Conservation (phyloP, 2,113 vertebrate genomes). For the Leucopternis melanops region DNA sequence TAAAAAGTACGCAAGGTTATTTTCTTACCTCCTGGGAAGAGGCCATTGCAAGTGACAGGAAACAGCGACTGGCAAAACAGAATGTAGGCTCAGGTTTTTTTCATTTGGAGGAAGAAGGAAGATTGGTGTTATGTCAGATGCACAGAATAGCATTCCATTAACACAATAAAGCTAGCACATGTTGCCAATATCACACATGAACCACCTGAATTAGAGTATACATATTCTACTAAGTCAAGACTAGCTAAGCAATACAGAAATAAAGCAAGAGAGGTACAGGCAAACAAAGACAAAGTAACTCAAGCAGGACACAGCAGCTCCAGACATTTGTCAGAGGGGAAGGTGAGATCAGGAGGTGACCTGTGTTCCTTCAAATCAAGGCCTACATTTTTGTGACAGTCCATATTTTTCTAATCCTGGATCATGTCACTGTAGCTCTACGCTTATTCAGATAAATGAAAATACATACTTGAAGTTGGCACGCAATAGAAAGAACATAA, state of each 20-base stretch:
- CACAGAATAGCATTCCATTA: background rate
- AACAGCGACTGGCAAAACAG: background rate
- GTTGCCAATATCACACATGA: background rate
- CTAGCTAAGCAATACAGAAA: background rate
- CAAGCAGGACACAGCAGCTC: background rate
- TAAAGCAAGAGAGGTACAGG: background rate
- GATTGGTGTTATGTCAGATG: background rate
- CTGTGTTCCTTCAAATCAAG: background rate
- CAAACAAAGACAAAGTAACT: background rate
- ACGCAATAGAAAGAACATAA: background rate
- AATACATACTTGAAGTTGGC: background rate
- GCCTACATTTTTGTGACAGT: background rate
- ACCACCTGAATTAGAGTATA: background rate
- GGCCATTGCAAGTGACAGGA: constrained; percentile 14
- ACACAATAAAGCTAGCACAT: background rate
- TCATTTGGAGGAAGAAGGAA: background rate
- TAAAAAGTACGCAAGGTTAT: background rate
- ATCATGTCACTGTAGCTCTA: background rate
- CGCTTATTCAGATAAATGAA: background rate
- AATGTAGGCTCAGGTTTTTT: background rate
- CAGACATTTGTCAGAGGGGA: background rate
- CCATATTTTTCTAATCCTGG: background rate
- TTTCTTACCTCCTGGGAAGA: constrained; percentile 33
- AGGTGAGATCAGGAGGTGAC: background rate
- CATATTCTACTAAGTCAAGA: background rate